A percentile compares a stretch with the other conserved stretches of the same genome.
phyloP scores from a whole-genome alignment of 1,140 invertebrate species.

The Battus philenor region DNA sequence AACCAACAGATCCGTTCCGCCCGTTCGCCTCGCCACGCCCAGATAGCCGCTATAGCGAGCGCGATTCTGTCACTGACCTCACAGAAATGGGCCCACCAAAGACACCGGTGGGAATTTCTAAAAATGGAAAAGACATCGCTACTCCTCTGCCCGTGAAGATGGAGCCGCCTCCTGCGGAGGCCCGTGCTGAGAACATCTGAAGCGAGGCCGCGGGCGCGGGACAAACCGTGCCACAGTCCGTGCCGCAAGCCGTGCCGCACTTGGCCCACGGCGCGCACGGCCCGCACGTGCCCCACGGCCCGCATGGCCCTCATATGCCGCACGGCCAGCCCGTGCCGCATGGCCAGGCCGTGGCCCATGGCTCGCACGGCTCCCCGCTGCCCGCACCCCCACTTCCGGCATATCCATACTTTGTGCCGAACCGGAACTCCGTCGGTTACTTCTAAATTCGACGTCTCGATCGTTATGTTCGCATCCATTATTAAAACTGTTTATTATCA shows the following conservation, averaged over 20 bases:
- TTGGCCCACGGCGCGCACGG: conserved; percentile 26
- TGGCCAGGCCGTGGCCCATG: conserved; percentile 16
- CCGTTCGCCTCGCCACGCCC: conserved; percentile 64
- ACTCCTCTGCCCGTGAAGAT: conserved; percentile 52
- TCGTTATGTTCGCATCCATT: conserved; percentile 1
- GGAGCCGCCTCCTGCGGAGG: conserved; percentile 51
- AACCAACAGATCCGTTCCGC: conserved; percentile 62
- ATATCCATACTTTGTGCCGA: conserved; percentile 63
- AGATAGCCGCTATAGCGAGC: conserved; percentile 58
- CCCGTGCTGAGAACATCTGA: conserved; percentile 61
- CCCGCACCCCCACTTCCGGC: conserved; percentile 54
- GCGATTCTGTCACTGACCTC: conserved; percentile 45
- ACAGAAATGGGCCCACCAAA: conserved; percentile 64
- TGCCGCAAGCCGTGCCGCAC: conserved; percentile 31
- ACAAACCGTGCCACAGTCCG: conserved; percentile 22
- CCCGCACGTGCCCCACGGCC: conserved; percentile 16
- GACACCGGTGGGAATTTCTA: conserved; percentile 43
- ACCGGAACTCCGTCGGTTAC: conserved; percentile 61
- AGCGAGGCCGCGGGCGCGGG: conserved; percentile 65
- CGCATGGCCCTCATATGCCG: conserved; percentile 40
- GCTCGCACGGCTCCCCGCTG: conserved; percentile 25
- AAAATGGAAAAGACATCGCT: conserved; percentile 60
- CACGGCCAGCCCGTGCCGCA: conserved; percentile 3
- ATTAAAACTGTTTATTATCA: neutral
- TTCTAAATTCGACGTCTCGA: conserved; percentile 31